Conservation (phyloP, 2,113 vertebrate species). For the Cololabis saira region DNA sequence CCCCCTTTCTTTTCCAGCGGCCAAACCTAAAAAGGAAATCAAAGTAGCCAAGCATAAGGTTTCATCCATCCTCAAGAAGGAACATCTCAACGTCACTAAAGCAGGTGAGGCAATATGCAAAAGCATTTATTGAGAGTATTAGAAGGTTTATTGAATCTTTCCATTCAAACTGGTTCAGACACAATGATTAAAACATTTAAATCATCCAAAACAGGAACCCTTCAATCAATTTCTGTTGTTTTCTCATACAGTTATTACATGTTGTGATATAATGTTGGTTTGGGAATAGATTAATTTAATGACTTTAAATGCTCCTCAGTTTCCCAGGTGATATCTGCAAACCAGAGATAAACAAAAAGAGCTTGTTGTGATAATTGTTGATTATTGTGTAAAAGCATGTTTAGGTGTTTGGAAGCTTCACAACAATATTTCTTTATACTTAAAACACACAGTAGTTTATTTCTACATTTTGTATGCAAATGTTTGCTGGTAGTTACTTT, state of each 20-base stretch:
- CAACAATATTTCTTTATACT: too few relatives aligned
- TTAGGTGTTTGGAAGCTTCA: too few relatives aligned
- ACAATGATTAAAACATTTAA: neutral
- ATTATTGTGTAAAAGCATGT: neutral
- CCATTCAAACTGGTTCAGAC: neutral
- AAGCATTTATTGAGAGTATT: neutral
- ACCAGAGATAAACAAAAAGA: too few relatives aligned
- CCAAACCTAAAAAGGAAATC: constrained; percentile 18
- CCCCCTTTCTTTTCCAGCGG: constrained; percentile 38
- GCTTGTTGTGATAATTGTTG: neutral
- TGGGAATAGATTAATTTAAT: too few relatives aligned
- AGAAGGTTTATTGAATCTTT: neutral
- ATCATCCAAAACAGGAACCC: neutral
- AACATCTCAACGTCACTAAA: constrained; percentile 66
- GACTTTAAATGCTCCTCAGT: too few relatives aligned
- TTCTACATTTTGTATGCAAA: neutral
- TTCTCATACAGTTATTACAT: neutral
- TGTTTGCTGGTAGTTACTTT: neutral
- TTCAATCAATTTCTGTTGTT: neutral
- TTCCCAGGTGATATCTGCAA: too few relatives aligned
- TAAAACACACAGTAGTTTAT: too few relatives aligned
- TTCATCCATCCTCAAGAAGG: constrained; percentile 49
- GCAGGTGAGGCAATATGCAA: constrained; percentile 40
- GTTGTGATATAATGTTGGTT: too few relatives aligned
- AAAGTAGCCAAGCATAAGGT: constrained; percentile 31